Base-by-base conservation (phyloP, 1,140 invertebrate species). In the Temnothorax curvispinosus region DNA sequence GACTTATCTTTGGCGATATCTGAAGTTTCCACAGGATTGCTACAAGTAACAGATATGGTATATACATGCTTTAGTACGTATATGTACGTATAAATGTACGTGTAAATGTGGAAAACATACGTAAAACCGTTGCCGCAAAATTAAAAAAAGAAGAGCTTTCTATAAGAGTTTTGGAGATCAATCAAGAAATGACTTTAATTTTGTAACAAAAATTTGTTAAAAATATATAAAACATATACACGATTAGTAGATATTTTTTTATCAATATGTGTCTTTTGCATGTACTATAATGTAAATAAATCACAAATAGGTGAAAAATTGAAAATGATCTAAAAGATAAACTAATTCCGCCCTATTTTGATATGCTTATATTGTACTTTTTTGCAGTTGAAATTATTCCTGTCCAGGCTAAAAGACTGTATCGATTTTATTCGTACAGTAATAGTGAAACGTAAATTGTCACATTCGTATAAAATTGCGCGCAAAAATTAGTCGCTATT, bases 11-110 rank as follows among this genome's bases (percentile, higher is more conserved):
- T 58, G 5, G n/a, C 21, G 32, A 58, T 72, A 64, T 38, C 21
- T 35, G 9, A 69, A 65, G 41, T 56, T 80, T 84, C 64, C 7
- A 54, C 4, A 64, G 58, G 60, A 89, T 89, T 82, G 32, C 50
- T 54, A 38, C 8, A 54, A 7, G 18, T 76, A 84, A 76, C 52
- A 81, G 65, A 87, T 76, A 87, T 76, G 50, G 21, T 35, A 13
- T 4, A 27, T 75, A 86, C 60, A 62, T 76, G 56, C 32, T 3
- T 32, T 9, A n/a, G 21, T 18, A 11, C 3, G 9, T 35, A 56
- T 47, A 13, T 11, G 64, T 32, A 50, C 0, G 60, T 38, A 86
- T 60, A 32, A 71, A 32, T 21, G n/a, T 21, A 32, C 62, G 27
- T 52, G 11, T 69, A 88, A 75, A 21, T 52, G 47, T 15, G 38